These are phyloP conservation scores for Melipona bicolor DNA, from an alignment of 2,888 invertebrate species.

Conservation along the genomic window DNA sequence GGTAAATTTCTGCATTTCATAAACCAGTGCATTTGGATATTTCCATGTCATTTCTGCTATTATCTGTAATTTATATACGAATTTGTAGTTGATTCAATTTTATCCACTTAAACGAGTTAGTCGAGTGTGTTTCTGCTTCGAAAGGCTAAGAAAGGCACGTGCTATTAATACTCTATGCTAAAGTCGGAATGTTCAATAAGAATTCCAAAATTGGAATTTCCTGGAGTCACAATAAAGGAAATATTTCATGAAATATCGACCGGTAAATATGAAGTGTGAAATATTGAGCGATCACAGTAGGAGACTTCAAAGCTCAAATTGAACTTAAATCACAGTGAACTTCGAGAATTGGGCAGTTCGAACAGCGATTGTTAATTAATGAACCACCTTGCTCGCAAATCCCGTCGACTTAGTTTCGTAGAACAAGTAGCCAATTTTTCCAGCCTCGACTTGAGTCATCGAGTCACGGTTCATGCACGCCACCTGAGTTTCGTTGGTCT, in stretches of 20 bases:
- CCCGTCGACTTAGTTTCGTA: slow-evolving; percentile 26
- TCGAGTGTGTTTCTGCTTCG: neutral
- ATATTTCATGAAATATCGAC: neutral
- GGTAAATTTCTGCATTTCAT: neutral
- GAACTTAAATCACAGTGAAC: no score
- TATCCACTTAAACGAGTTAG: neutral
- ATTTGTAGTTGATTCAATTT: neutral
- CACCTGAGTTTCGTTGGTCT: slow-evolving; percentile 12
- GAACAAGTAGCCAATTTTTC: slow-evolving; percentile 26
- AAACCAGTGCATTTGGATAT: neutral
- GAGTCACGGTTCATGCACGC: slow-evolving; percentile 32
- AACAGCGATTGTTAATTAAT: neutral
- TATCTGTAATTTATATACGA: neutral
- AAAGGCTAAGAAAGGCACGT: neutral
- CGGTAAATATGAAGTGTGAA: no score
- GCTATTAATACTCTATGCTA: neutral
- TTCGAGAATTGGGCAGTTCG: slow-evolving; percentile 22
- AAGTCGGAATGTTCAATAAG: neutral
- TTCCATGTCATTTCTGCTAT: neutral
- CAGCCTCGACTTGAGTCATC: slow-evolving; percentile 19
- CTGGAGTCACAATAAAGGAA: no score
- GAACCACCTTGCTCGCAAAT: neutral
- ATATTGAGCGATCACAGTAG: no score
- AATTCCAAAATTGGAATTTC: neutral
- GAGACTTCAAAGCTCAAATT: no score